These are phyloP conservation scores for Syrista parreyssii DNA, from an alignment of 2,888 invertebrate species.

Conservation along the genomic window DNA sequence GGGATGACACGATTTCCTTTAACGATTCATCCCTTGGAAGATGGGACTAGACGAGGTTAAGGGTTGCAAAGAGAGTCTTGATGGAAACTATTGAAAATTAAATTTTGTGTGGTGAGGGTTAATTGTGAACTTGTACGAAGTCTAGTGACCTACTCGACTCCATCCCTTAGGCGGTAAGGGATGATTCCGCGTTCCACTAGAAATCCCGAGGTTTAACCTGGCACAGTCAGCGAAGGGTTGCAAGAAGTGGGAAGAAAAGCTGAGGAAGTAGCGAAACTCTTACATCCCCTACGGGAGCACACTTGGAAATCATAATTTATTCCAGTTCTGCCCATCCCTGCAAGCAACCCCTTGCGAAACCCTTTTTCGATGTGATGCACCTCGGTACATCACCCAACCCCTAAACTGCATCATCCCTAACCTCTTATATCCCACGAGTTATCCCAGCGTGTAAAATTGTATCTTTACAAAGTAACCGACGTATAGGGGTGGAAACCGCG, in stretches of 20 bases:
- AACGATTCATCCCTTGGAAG: background rate
- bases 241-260: background rate
- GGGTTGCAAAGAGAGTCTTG: background rate
- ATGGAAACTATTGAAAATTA: background rate
- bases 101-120: background rate
- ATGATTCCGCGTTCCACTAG: background rate
- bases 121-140: background rate
- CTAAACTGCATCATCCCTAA: background rate
- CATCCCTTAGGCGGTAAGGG: background rate
- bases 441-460: conserved; percentile 13
- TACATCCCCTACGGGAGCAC: conserved; percentile 26
- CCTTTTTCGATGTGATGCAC: background rate
- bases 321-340: conserved; percentile 41
- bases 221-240: background rate
- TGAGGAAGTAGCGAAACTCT: conserved; percentile 4
- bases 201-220: background rate
- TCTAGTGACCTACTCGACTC: background rate
- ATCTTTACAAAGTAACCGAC: background rate
- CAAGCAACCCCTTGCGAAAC: background rate
- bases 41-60: background rate
- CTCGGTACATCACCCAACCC: background rate
- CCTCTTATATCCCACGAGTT: conserved; percentile 29
- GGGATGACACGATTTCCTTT: background rate
- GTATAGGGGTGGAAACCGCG: background rate
- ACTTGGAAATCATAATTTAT: conserved; percentile 46